Conservation (phyloP, 2,797 vertebrate genomes). For the Sardinella longiceps region DNA sequence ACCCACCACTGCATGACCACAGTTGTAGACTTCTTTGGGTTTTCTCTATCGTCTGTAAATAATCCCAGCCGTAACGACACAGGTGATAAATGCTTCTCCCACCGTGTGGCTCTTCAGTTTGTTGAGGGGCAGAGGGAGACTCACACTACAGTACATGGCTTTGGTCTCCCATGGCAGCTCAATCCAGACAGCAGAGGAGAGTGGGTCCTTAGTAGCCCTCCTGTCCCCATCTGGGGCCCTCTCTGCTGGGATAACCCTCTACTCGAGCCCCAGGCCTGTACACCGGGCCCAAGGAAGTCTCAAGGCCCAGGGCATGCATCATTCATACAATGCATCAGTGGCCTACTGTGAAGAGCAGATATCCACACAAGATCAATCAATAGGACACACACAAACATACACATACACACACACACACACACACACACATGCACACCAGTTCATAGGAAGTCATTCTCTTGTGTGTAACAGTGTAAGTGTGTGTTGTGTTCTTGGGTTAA, state of each 20-base stretch:
- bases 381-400: background rate
- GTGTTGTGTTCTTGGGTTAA: conserved; percentile 47
- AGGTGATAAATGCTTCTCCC: background rate
- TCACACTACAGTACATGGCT: too few species aligned
- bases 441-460: too few species aligned
- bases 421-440: too few species aligned
- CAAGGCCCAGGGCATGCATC: background rate
- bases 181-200: conserved; percentile 45
- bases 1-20: conserved; percentile 14
- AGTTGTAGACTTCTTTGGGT: background rate
- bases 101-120: background rate
- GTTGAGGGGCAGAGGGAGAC: background rate
- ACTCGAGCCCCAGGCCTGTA: background rate
- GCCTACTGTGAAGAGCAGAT: background rate
- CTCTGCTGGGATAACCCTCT: conserved; percentile 8
- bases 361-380: conserved; percentile 3
- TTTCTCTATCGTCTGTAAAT: background rate
- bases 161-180: conserved; percentile 48
- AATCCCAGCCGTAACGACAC: background rate
- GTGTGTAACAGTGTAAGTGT: background rate
- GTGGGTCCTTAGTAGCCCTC: background rate
- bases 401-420: background rate
- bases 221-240: conserved; percentile 12
- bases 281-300: background rate
- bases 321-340: background rate